A percentile compares a stretch with the other conserved stretches of the same genome.
These are phyloP conservation scores for Scomber scombrus DNA, from an alignment of 2,113 vertebrate genomes.

Conservation along the genomic window DNA sequence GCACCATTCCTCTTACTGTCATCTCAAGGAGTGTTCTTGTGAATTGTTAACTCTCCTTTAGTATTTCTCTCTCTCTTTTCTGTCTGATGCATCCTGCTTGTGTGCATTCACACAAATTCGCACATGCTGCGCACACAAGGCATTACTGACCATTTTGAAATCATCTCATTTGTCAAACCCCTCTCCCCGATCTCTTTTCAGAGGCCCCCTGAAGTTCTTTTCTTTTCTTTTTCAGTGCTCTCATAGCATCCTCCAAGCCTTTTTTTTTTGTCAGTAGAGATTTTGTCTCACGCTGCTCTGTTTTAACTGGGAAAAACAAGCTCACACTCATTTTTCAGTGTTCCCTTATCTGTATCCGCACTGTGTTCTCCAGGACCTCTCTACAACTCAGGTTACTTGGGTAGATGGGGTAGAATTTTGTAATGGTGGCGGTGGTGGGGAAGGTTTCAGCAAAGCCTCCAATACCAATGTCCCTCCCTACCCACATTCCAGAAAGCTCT, in stretches of 20 bases:
- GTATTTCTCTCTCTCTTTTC: not conserved
- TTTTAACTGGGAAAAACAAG: constrained; percentile 64
- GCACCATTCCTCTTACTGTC: constrained; percentile 48
- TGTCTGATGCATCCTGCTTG: not conserved
- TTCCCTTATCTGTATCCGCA: constrained; percentile 77
- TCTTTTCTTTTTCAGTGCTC: constrained; percentile 1
- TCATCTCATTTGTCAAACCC: constrained; percentile 13
- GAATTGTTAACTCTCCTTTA: constrained; percentile 25
- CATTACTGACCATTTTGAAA: constrained; percentile 10
- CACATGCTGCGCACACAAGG: not conserved
- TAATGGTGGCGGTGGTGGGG: not conserved
- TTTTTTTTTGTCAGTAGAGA: constrained; percentile 53
- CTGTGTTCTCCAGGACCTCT: constrained; percentile 71
- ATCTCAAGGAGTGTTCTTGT: constrained; percentile 37
- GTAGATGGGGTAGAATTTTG: constrained; percentile 20
- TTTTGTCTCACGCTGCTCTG: constrained; percentile 53
- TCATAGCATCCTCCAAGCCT: constrained; percentile 26
- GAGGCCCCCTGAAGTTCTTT: constrained; percentile 3
- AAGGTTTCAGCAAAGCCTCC: constrained; percentile 40
- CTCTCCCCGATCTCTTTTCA: not conserved
- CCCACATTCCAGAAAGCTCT: constrained; percentile 13
- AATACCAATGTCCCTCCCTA: constrained; percentile 40
- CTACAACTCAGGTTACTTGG: constrained; percentile 72
- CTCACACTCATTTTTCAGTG: constrained; percentile 74
- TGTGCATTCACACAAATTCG: not conserved